Conservation (phyloP, 2,797 vertebrate genomes). For the Onychomys leucogaster region DNA sequence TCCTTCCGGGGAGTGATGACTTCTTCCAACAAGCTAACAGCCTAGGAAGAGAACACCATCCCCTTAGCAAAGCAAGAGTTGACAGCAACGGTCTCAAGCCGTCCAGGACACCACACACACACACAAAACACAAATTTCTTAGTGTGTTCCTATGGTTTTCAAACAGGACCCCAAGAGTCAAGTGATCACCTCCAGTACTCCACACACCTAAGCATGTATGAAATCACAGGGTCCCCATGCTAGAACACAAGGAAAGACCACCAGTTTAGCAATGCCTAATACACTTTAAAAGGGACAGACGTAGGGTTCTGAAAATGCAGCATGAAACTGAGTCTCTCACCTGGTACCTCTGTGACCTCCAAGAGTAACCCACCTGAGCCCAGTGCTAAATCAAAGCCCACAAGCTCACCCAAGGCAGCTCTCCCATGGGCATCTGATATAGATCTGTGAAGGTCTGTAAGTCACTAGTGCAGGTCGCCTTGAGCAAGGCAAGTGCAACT, state of each 20-base stretch:
- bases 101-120: not conserved
- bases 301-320: not conserved
- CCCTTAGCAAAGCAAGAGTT: not conserved
- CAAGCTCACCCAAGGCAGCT: not conserved
- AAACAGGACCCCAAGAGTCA: not conserved
- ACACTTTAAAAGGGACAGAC: not conserved
- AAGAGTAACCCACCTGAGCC: not conserved
- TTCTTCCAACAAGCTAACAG: constrained; percentile 96
- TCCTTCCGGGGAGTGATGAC: constrained; percentile 94
- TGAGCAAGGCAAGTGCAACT: not conserved
- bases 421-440: not conserved
- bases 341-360: not conserved
- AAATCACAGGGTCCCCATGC: not conserved
- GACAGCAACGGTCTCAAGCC: not conserved
- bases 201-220: not conserved
- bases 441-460: not conserved
- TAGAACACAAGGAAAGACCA: not conserved
- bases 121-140: not conserved
- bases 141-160: not conserved
- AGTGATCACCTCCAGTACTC: not conserved
- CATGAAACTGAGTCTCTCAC: not conserved
- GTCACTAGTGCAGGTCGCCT: not conserved
- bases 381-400: not conserved
- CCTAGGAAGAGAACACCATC: constrained; percentile 84
- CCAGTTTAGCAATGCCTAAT: not conserved